phyloP scores from a whole-genome alignment of 2,113 vertebrate genomes.

The Calidris pygmaea region DNA sequence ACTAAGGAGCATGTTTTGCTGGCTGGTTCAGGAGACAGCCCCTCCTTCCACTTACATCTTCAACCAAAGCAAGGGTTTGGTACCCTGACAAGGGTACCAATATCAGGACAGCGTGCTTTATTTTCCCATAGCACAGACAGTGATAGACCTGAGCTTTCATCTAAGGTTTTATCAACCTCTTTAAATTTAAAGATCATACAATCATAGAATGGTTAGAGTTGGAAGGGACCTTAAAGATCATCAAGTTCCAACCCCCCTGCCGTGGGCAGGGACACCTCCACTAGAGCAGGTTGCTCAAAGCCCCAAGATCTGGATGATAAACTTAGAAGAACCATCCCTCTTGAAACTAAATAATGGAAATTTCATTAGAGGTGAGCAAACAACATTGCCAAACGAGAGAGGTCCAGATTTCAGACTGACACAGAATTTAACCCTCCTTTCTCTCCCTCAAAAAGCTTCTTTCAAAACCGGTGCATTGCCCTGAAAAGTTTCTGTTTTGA shows the following conservation, averaged over 20 bases:
- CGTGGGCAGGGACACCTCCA: too few relatives aligned
- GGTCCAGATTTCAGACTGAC: neutral
- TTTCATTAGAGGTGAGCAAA: neutral
- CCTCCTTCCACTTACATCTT: neutral
- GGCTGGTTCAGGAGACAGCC: neutral
- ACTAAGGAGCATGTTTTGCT: neutral
- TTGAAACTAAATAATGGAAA: neutral
- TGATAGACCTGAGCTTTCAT: neutral
- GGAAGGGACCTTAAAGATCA: too few relatives aligned
- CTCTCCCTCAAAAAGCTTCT: neutral
- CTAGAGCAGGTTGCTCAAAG: too few relatives aligned
- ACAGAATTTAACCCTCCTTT: neutral
- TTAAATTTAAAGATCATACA: neutral
- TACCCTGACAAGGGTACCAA: neutral
- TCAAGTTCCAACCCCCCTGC: too few relatives aligned
- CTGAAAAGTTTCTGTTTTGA: neutral
- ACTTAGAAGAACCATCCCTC: neutral
- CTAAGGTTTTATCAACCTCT: neutral
- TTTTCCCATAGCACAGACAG: neutral
- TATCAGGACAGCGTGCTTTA: neutral
- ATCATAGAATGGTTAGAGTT: too few relatives aligned
- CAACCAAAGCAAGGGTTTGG: neutral
- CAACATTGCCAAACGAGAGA: neutral
- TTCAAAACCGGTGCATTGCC: neutral
- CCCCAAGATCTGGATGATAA: neutral